Evolutionary conservation across 2,888 invertebrate species (phyloP).

Genomic region (Eupithecia insigniata): DNA sequence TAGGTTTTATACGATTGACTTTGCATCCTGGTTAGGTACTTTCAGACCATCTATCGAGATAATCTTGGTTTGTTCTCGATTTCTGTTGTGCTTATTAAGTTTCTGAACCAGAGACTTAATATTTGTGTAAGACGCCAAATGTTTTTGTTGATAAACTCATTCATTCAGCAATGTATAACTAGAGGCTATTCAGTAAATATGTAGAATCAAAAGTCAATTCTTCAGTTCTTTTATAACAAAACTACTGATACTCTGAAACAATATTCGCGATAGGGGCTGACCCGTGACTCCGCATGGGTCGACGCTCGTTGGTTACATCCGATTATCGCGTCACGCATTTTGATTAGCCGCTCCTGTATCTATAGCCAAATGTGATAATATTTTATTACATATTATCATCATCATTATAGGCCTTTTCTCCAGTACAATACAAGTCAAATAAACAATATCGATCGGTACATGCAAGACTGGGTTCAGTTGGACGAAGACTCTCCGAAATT

Average conservation of each 20-base stretch:
- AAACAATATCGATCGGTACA: background rate
- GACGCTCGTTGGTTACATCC: constrained; percentile 38
- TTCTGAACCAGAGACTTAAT: background rate
- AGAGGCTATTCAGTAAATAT: background rate
- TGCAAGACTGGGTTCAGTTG: background rate
- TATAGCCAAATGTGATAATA: constrained; percentile 14
- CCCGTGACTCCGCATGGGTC: constrained; percentile 36
- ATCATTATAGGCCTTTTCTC: background rate
- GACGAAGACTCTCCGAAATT: background rate
- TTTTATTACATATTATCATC: background rate
- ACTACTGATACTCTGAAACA: constrained; percentile 10
- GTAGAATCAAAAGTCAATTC: background rate
- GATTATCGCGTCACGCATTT: constrained; percentile 45
- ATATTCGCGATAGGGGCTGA: constrained; percentile 35
- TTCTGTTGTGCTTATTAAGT: background rate
- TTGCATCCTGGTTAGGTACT: background rate
- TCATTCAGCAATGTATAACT: background rate
- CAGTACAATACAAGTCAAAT: background rate
- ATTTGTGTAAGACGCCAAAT: background rate
- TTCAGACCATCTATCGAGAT: background rate
- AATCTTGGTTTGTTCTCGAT: background rate
- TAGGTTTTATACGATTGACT: constrained; percentile 6
- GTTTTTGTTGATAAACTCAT: background rate
- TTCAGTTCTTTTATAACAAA: background rate
- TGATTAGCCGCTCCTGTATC: constrained; percentile 36